Evolutionary conservation across 1,140 invertebrate species (phyloP), one percentile per base, ranked within the genome.

Genomic region (Drosophila albomicans): DNA sequence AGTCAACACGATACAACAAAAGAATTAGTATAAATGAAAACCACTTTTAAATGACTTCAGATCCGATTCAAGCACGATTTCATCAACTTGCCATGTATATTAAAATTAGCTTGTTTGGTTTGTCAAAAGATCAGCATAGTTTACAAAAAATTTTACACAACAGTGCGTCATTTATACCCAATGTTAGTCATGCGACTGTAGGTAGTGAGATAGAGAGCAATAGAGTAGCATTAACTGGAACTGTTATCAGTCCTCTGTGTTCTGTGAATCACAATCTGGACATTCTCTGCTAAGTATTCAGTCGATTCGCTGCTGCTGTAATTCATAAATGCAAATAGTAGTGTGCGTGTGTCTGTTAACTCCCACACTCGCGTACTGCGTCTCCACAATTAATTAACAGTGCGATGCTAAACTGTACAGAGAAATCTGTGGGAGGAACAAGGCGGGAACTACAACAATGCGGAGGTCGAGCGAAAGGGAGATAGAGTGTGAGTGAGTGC

Each of bases 341-440:
- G 48, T 51, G 48, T 28, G 20, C 11, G 6, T 16, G 10, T 28
- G 32, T 11, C 16, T 46, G 16, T 67, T 25, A 45, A 52, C 28
- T 74, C 38, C 62, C 43, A 54, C 48, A 46, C 48, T 71, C 43
- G 11, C 13, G 28, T 20, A 54, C 16, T 57, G 25, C 57, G 30
- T 62, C 61, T 61, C n/a, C 28, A 46, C 63, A 77, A 74, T 65
- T 77, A 84, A 88, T 87, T 82, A 78, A 75, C 77, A 88, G 67
- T 20, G 56, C 35, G 35, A 66, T 69, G 49, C 41, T 72, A 79
- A 75, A 70, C 64, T 69, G 64, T 75, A 67, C 63, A 82, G 35
- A 69, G 35, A 81, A 49, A 54, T 73, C 51, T 56, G 7, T 28
- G 16, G 41, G 25, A 28, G 49, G 35, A 45, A 7, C 35, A 38